These are phyloP conservation scores for Rachycentron canadum DNA, from an alignment of 2,797 vertebrate genomes.

Conservation along the genomic window DNA sequence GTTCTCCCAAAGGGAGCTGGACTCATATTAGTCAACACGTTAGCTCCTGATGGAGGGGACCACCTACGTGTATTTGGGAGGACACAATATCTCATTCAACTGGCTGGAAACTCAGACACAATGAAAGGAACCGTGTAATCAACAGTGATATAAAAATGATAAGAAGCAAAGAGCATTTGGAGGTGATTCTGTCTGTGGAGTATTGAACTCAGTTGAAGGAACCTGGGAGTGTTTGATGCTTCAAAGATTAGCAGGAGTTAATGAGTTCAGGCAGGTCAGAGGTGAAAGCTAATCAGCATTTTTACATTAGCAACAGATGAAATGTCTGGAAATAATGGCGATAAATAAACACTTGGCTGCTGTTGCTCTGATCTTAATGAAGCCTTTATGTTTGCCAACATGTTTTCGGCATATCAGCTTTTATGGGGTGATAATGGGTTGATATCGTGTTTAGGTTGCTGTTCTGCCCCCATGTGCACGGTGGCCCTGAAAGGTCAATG, in stretches of 20 bases:
- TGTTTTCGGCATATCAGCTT: not conserved
- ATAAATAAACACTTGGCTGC: not conserved
- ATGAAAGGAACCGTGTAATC: not conserved
- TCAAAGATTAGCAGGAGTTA: not conserved
- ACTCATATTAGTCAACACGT: constrained; percentile 28
- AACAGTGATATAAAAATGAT: not conserved
- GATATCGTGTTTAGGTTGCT: not conserved
- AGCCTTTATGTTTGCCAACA: not conserved
- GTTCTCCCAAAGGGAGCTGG: constrained; percentile 24
- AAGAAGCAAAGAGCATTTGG: not conserved
- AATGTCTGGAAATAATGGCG: not conserved
- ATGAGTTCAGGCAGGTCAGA: not conserved
- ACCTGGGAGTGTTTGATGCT: not conserved
- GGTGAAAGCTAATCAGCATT: not conserved
- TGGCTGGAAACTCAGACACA: not conserved
- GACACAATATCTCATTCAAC: constrained; percentile 14
- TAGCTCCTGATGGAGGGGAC: constrained; percentile 36
- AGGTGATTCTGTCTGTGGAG: not conserved
- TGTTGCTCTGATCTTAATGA: not conserved
- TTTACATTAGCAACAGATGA: not conserved
- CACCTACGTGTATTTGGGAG: constrained; percentile 26
- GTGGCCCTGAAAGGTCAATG: not conserved
- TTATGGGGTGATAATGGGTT: too few species aligned
- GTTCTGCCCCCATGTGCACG: not conserved
- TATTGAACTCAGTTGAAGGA: not conserved